These are phyloP conservation scores for Chlorops oryzae DNA, from an alignment of 1,140 invertebrate species.

Conservation along the genomic window DNA sequence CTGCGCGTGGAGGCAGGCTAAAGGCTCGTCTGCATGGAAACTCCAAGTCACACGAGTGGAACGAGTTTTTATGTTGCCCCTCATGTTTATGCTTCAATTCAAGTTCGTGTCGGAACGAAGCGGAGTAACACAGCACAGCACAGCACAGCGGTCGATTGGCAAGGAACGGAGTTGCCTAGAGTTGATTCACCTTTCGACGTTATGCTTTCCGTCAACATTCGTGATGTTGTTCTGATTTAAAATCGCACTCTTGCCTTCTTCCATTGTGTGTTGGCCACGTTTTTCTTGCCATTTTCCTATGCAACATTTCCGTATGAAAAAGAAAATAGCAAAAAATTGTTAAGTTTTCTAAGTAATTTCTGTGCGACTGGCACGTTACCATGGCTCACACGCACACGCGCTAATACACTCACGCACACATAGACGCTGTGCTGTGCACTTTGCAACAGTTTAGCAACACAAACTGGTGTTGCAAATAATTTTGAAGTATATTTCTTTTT, in stretches of 20 bases:
- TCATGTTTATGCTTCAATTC: neutral
- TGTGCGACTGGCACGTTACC: slow-evolving; percentile 7
- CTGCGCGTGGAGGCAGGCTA: too few relatives aligned
- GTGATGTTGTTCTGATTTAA: neutral
- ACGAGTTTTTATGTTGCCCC: neutral
- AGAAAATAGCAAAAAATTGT: neutral
- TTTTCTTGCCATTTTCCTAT: slow-evolving; percentile 7
- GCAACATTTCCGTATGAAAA: neutral
- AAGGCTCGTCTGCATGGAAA: too few relatives aligned
- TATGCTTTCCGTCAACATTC: slow-evolving; percentile 41
- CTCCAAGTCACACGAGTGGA: too few relatives aligned
- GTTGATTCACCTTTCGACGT: slow-evolving; percentile 47
- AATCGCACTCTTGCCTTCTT: neutral
- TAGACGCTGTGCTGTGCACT: too few relatives aligned
- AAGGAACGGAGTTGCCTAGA: slow-evolving; percentile 19
- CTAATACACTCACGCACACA: too few relatives aligned
- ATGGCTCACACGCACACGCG: neutral
- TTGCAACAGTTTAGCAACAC: neutral
- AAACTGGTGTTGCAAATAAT: neutral
- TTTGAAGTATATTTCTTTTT: neutral
- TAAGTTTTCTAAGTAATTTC: slow-evolving; percentile 29
- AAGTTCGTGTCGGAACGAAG: neutral
- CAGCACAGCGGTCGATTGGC: neutral
- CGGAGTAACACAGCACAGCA: neutral
- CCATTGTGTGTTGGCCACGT: slow-evolving; percentile 6